Percentiles rank a stretch among this genome's conserved stretches.
phyloP scores from a whole-genome alignment of 2,113 vertebrate genomes.

The Mormoops blainvillei region DNA sequence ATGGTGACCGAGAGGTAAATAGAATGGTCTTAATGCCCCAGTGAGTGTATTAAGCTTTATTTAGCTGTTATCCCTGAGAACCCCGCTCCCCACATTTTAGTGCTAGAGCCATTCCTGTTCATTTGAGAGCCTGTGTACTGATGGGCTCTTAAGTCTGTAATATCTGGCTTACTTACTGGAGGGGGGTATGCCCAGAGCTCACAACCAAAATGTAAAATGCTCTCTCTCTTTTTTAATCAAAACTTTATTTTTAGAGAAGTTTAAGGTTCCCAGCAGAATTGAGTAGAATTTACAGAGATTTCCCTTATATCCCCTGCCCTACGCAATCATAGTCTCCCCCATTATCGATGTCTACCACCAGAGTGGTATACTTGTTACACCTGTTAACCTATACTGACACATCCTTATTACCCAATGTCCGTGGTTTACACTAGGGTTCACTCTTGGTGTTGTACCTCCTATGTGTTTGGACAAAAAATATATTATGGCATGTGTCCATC shows the following conservation, averaged over 20 bases:
- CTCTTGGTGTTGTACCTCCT: neutral
- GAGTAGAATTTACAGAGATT: neutral
- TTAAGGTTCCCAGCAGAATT: neutral
- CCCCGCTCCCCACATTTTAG: neutral
- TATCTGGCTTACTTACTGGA: neutral
- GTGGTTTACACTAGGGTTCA: neutral
- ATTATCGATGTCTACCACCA: neutral
- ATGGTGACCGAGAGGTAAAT: neutral
- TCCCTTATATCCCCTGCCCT: neutral
- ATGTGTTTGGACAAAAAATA: neutral
- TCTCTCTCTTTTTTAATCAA: neutral
- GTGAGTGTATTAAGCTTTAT: neutral
- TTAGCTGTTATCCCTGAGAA: neutral
- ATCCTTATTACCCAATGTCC: neutral
- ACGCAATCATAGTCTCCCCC: too few species aligned
- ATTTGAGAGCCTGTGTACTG: neutral
- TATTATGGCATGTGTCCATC: neutral
- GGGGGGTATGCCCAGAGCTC: neutral
- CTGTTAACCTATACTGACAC: rapidly evolving
- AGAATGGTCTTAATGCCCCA: neutral
- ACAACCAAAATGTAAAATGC: neutral
- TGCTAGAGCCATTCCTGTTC: neutral
- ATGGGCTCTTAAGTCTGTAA: neutral
- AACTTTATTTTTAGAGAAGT: neutral
- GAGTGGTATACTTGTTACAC: neutral